Conservation (phyloP, 2,113 vertebrate genomes). For the Paradisaea rubra region DNA sequence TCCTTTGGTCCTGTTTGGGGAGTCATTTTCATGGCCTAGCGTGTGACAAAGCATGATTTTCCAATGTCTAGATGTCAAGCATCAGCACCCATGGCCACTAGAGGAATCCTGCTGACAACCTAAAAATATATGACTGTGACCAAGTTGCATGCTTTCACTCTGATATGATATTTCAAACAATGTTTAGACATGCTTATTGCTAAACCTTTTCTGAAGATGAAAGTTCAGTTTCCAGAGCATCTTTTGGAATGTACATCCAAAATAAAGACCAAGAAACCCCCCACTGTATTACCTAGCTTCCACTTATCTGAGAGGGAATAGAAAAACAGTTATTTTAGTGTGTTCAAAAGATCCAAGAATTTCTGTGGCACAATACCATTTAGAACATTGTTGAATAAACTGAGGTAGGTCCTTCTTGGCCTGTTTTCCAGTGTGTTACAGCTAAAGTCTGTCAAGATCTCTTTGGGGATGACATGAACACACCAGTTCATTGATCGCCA, state of each 20-base stretch:
- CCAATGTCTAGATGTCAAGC: background rate
- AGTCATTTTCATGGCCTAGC: background rate
- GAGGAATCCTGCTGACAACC: background rate
- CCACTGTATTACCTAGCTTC: background rate
- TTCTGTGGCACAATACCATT: background rate
- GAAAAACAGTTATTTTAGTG: background rate
- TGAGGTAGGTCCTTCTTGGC: background rate
- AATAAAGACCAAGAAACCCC: background rate
- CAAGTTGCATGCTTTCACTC: background rate
- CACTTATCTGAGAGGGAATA: background rate
- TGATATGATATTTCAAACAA: background rate
- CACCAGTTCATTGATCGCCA: background rate
- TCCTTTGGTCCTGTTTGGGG: background rate
- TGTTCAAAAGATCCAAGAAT: background rate
- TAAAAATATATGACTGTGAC: background rate
- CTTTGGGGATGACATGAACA: background rate
- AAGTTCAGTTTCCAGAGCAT: background rate
- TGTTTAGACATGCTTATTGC: background rate
- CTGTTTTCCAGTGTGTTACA: background rate
- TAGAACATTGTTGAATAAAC: background rate
- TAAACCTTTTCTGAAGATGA: background rate
- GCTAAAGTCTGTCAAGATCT: background rate
- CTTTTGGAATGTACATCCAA: background rate
- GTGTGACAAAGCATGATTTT: background rate
- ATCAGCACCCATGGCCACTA: background rate